Conservation (phyloP, 2,888 invertebrate species). For the Nasonovia ribisnigri region DNA sequence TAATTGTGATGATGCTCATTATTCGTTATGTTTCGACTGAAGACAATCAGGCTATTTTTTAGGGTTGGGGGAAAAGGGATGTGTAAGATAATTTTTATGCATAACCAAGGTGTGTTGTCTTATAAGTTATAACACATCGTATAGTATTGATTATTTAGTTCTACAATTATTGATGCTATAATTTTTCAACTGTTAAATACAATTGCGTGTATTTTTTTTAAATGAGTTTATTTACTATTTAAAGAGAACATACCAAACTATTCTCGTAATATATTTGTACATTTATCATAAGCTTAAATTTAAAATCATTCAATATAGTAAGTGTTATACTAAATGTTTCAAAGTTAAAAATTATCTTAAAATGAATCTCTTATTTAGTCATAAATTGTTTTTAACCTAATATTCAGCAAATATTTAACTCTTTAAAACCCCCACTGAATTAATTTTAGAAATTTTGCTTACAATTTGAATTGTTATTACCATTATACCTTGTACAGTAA, state of each 20-base stretch:
- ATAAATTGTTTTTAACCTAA: neutral
- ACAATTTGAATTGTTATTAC: neutral
- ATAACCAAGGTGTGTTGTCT: neutral
- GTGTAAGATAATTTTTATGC: neutral
- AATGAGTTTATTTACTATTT: neutral
- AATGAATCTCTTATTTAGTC: neutral
- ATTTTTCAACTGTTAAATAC: neutral
- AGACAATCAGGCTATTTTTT: neutral
- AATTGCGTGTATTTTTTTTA: neutral
- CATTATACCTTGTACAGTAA: neutral
- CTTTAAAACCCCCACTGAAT: neutral
- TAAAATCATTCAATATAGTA: too few species aligned
- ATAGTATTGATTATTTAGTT: neutral
- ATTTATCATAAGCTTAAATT: neutral
- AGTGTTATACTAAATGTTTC: neutral
- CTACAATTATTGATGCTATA: neutral
- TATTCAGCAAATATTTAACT: neutral
- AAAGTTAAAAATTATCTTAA: neutral
- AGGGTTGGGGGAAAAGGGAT: neutral
- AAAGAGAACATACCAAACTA: neutral
- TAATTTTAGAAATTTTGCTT: neutral
- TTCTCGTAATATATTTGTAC: neutral
- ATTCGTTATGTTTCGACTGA: neutral
- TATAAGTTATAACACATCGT: neutral
- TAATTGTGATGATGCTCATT: neutral